phyloP scores from a whole-genome alignment of 2,113 vertebrate genomes.

The Muscicapa adusta region DNA sequence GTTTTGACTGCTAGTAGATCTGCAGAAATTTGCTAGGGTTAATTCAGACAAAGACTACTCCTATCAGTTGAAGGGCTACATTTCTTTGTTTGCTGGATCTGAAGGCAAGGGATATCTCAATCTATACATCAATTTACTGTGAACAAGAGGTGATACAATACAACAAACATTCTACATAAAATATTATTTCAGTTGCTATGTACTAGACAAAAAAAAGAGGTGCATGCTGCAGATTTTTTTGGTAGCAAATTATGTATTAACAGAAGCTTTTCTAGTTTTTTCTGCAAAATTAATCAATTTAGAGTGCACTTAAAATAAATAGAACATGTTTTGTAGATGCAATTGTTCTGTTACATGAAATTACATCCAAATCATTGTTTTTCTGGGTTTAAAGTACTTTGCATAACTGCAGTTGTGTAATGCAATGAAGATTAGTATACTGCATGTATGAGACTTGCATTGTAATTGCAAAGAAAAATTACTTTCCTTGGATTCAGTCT shows the following conservation, averaged over 20 bases:
- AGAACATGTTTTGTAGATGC: constrained; percentile 5
- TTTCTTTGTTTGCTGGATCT: background rate
- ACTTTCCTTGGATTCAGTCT: background rate
- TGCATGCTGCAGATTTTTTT: background rate
- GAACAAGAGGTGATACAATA: background rate
- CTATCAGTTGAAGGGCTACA: background rate
- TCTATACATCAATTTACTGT: background rate
- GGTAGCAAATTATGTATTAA: constrained; percentile 22
- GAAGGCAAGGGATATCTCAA: background rate
- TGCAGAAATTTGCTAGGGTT: background rate
- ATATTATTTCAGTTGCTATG: background rate
- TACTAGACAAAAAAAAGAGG: background rate
- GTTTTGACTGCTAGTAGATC: background rate
- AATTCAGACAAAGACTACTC: background rate
- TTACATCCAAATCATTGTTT: constrained; percentile 54
- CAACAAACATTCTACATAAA: background rate
- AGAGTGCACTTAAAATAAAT: constrained; percentile 25
- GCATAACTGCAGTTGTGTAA: constrained; percentile 29
- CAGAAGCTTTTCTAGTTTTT: constrained; percentile 10
- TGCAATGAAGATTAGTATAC: constrained; percentile 36
- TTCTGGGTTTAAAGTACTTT: constrained; percentile 24
- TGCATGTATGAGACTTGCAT: background rate
- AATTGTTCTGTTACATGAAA: constrained; percentile 51
- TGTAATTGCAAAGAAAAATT: constrained; percentile 13
- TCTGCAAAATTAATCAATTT: constrained; percentile 61